Base-by-base conservation (phyloP, 2,797 vertebrate species). In the Pseudopleuronectes americanus region DNA sequence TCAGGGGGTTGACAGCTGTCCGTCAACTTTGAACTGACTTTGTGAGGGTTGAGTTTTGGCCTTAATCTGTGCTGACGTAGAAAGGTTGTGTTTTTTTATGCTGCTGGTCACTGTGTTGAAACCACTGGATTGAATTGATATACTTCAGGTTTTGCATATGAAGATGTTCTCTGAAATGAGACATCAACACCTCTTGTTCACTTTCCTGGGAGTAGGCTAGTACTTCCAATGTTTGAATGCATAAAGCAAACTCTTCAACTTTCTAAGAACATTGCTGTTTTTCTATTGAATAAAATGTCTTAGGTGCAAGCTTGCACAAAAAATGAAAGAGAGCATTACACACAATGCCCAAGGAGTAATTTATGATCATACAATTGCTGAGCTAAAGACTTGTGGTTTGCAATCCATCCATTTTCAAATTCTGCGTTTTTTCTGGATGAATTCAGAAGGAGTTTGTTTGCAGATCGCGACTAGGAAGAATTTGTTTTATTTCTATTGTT, bases 1-100 rank as follows among this genome's bases (percentile, higher is more conserved):
- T 65, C 2, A 0, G 71, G 61, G 24, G 5, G 16, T 24, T 83
- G 76, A 78, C 85, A 87, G 84, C 81, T 90, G 87, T 86, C 84
- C 59, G 66, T 87, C 87, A 86, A 71, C 65, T 66, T 71, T 74
- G 76, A 65, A 54, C 71, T 76, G 57, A 65, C 26, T 76, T 78
- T 64, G 38, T 62, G 33, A 78, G 69, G 77, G 70, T 80, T 75
- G 84, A 69, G 82, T 33, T 66, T 66, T 83, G 85, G 64, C 83
- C 78, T 77, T 78, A 87, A 90, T 89, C 75, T 76, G 54, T 38
- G 49, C 4, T 69, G 72, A 64, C 66, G 71, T 62, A 79, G 53
- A 76, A 76, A 84, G 58, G 55, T 76, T 74, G 77, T 36, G 77
- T 36, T 23, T 74, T 48, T 41, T 64, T 26, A 56, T 72, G 45